Base-by-base conservation (phyloP, 2,797 vertebrate species). In the Menidia menidia region DNA sequence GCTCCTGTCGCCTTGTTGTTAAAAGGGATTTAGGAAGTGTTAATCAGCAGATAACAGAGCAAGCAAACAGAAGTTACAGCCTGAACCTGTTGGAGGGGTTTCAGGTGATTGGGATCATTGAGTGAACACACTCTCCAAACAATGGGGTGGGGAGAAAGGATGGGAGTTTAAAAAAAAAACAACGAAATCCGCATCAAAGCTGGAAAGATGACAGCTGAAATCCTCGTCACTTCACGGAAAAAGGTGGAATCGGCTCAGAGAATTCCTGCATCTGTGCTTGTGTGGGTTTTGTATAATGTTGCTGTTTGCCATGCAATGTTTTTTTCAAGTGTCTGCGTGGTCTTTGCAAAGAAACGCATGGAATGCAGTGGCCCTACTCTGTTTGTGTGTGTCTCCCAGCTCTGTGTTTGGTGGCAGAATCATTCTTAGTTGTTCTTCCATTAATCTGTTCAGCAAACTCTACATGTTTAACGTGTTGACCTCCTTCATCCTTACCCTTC, bases 231-330 rank as follows among this genome's bases (percentile, higher is more conserved):
- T 63, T 73, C 50, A 65, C 32, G 60, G 90, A 90, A 91, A 90
- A 93, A 92, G 89, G 89, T 92, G 92, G 79, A 89, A 81, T 83
- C 60, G 48, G 68, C 83, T 88, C 69, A 71, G 64, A 68, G 19
- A 51, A 78, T 70, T 53, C 68, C 54, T 82, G 83, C 81, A 77
- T 83, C 75, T 86, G 71, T 83, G 78, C 80, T 71, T 57, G 0
- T 73, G 45, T 83, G 55, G 56, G 58, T 76, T 69, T 63, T 59
- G 65, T 81, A 35, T 19, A 1, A 14, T 64, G 35, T 73, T 67
- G 77, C 76, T 78, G 57, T 86, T 72, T 75, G 64, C 78, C 62
- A 47, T 50, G 39, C 51, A 39, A 67, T 30, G 54, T 71, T 65
- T 13, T 78, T 68, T 79, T 50, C 6, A 16, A 60, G 35, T 75